Conservation (phyloP, 2,888 invertebrate species). For the Andrena marginata region DNA sequence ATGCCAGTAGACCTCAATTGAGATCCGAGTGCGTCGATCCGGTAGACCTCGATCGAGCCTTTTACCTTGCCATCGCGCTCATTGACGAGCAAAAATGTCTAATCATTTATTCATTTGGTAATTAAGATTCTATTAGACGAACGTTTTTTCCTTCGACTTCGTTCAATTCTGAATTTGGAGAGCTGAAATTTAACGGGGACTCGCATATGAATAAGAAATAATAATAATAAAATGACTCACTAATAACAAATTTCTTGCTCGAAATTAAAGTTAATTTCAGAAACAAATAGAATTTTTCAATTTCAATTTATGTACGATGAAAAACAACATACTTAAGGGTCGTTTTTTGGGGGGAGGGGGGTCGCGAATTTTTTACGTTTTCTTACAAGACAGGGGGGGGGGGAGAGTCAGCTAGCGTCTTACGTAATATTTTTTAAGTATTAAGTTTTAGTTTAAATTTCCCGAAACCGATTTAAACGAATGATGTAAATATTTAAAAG, state of each 20-base stretch:
- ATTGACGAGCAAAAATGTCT: slow-evolving; percentile 10
- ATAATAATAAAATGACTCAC: background rate
- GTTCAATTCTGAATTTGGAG: background rate
- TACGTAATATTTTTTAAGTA: too few species aligned
- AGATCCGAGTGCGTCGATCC: slow-evolving; percentile 34
- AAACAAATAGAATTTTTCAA: background rate
- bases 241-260: background rate
- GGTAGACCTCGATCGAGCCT: slow-evolving; percentile 44
- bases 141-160: background rate
- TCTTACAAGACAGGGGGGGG: too few species aligned
- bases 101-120: background rate
- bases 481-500: too few species aligned
- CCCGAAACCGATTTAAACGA: too few species aligned
- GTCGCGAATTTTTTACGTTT: too few species aligned
- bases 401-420: too few species aligned
- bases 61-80: slow-evolving; percentile 19
- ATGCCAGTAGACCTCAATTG: slow-evolving; percentile 30
- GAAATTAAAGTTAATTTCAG: background rate
- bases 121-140: background rate
- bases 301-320: background rate
- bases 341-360: too few species aligned
- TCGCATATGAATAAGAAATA: background rate
- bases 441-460: too few species aligned
- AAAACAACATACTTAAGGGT: too few species aligned
- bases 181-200: background rate